These are phyloP conservation scores for Disparrhopalites patrizii DNA, from an alignment of 2,888 invertebrate genomes.

Conservation along the genomic window DNA sequence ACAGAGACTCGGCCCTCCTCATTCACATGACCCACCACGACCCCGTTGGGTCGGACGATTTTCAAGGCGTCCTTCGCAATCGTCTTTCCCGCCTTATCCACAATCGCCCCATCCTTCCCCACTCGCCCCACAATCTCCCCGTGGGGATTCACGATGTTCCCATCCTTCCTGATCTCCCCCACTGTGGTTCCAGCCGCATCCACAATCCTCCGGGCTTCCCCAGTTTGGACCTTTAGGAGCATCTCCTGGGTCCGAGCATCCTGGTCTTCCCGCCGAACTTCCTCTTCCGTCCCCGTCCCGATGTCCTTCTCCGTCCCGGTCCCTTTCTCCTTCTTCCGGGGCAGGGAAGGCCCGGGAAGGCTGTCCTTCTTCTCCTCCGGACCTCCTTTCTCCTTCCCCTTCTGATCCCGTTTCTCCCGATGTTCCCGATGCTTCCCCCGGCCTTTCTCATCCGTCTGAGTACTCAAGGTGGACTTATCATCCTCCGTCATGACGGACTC, in stretches of 20 bases:
- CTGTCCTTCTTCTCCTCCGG: background rate
- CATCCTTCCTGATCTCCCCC: conserved; percentile 14
- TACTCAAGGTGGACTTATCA: too few species aligned
- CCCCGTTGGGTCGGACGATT: conserved; percentile 9
- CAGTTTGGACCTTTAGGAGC: conserved; percentile 9
- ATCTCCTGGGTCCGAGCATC: background rate
- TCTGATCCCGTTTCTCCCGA: background rate
- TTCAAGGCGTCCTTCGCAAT: background rate
- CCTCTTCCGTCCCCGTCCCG: background rate
- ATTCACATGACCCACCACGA: conserved; percentile 4
- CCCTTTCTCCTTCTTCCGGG: background rate
- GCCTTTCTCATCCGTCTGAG: too few species aligned
- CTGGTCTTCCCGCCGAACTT: background rate
- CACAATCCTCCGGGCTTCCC: conserved; percentile 5
- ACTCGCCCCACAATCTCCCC: background rate
- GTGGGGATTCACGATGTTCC: background rate
- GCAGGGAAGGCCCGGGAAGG: too few species aligned
- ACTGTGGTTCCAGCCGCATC: background rate
- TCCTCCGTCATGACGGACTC: too few species aligned
- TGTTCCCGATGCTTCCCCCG: background rate
- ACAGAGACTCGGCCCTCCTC: background rate
- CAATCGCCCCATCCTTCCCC: background rate
- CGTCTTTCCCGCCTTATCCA: background rate
- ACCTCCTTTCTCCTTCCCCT: background rate
- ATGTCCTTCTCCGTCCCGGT: background rate